phyloP scores from a whole-genome alignment of 2,797 vertebrate genomes.

The Neoniphon sammara region DNA sequence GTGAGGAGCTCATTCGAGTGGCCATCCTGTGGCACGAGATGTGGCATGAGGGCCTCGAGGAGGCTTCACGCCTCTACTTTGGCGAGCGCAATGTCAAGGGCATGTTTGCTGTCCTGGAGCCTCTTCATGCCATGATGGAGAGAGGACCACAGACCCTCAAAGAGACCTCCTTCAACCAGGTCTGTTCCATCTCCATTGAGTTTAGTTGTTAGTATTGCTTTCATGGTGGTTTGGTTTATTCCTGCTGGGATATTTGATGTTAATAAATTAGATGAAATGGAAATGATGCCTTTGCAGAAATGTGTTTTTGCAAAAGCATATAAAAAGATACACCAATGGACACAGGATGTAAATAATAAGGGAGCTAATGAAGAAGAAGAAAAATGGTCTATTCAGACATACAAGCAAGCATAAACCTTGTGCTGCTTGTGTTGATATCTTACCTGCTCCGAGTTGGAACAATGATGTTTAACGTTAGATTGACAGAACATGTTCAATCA shows the following conservation, averaged over 20 bases:
- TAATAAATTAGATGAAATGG: too few species aligned
- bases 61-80: constrained; percentile 97
- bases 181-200: constrained; percentile 52
- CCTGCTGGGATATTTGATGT: too few species aligned
- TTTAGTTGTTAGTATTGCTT: not conserved
- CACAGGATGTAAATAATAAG: too few species aligned
- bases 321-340: too few species aligned
- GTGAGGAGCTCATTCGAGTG: constrained; percentile 97
- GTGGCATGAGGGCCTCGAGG: constrained; percentile 98
- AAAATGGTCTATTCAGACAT: too few species aligned
- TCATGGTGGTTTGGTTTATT: too few species aligned
- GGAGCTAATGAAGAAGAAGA: too few species aligned
- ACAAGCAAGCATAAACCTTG: too few species aligned
- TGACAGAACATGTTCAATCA: constrained; percentile 14
- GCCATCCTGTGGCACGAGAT: constrained; percentile 99
- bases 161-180: constrained; percentile 99
- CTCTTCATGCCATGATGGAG: constrained; percentile 99
- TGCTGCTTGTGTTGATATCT: not conserved
- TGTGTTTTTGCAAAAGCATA: too few species aligned
- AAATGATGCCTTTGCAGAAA: too few species aligned
- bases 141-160: constrained; percentile 98
- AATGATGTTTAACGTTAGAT: constrained; percentile 2
- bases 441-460: constrained; percentile 23
- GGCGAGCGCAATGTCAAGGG: constrained; percentile 98
- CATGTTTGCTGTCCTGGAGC: constrained; percentile 98